Conservation (phyloP, 2,797 vertebrate species). For the Pipistrellus nathusii region DNA sequence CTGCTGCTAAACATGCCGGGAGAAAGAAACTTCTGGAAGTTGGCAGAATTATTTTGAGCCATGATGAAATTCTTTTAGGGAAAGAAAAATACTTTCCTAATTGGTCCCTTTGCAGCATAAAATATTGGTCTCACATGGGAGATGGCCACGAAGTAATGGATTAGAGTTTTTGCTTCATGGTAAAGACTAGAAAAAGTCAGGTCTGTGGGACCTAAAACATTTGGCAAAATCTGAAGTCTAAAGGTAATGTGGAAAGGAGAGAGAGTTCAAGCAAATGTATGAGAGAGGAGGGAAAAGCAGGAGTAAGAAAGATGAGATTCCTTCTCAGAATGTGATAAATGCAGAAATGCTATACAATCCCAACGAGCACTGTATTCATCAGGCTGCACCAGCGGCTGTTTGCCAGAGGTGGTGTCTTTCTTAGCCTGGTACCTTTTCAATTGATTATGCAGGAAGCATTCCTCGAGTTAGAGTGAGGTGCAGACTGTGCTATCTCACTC, state of each 20-base stretch:
- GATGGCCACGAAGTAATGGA: neutral
- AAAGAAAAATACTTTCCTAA: slow-evolving; percentile 68
- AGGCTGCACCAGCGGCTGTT: neutral
- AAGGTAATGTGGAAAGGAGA: neutral
- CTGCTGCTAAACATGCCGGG: slow-evolving; percentile 60
- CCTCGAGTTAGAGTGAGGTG: neutral
- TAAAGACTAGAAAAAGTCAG: neutral
- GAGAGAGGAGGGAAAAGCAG: neutral
- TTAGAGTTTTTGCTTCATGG: neutral
- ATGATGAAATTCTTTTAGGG: slow-evolving; percentile 54
- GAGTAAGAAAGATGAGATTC: neutral
- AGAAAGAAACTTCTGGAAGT: slow-evolving; percentile 72
- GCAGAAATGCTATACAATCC: neutral
- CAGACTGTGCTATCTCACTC: slow-evolving; percentile 22
- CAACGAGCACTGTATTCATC: neutral
- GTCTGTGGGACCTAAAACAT: neutral
- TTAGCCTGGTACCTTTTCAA: slow-evolving; percentile 50
- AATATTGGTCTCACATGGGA: neutral
- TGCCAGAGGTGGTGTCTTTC: slow-evolving; percentile 43
- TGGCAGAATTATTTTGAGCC: slow-evolving; percentile 63
- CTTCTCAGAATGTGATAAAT: neutral
- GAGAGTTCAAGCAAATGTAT: neutral
- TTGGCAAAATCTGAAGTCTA: slow-evolving; percentile 8
- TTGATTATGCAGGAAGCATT: slow-evolving; percentile 36
- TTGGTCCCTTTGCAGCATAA: slow-evolving; percentile 56